Conservation (phyloP, 1,140 invertebrate genomes). For the Leptinotarsa texana region DNA sequence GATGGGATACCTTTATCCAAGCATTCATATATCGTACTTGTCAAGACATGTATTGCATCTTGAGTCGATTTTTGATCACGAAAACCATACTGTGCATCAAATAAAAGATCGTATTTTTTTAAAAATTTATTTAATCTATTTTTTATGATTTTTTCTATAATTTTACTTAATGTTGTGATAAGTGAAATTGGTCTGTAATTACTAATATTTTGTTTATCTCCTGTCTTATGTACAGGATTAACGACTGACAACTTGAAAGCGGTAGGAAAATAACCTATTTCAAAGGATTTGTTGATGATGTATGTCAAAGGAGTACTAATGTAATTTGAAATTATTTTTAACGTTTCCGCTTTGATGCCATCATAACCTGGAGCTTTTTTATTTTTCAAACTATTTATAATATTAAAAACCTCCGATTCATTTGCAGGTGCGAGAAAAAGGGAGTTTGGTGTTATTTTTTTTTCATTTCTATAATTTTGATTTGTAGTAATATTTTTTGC, state of each 20-base stretch:
- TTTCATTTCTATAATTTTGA: background rate
- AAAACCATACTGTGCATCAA: slow-evolving; percentile 14
- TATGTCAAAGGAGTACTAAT: slow-evolving; percentile 4
- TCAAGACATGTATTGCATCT: slow-evolving; percentile 11
- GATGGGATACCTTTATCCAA: slow-evolving; percentile 19
- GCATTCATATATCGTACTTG: slow-evolving; percentile 9
- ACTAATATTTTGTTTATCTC: slow-evolving; percentile 14
- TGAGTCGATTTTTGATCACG: slow-evolving; percentile 10
- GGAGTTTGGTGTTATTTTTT: background rate
- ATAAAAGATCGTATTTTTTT: slow-evolving; percentile 16
- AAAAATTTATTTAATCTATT: slow-evolving; percentile 6
- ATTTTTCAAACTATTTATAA: slow-evolving; percentile 15
- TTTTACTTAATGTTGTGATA: slow-evolving; percentile 9
- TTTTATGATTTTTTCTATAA: slow-evolving; percentile 20
- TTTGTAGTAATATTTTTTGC: background rate
- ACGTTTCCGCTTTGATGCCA: slow-evolving; percentile 19
- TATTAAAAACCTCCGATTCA: slow-evolving; percentile 4
- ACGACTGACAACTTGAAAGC: slow-evolving; percentile 10
- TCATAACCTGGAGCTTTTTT: slow-evolving; percentile 17
- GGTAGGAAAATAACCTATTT: slow-evolving; percentile 12
- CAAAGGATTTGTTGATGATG: slow-evolving; percentile 16
- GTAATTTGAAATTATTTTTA: slow-evolving; percentile 17
- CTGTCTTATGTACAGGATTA: slow-evolving; percentile 14
- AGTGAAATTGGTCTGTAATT: slow-evolving; percentile 25
- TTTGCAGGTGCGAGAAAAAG: slow-evolving; percentile 9